Conservation (phyloP, 2,113 vertebrate species). For the Channa maculata region DNA sequence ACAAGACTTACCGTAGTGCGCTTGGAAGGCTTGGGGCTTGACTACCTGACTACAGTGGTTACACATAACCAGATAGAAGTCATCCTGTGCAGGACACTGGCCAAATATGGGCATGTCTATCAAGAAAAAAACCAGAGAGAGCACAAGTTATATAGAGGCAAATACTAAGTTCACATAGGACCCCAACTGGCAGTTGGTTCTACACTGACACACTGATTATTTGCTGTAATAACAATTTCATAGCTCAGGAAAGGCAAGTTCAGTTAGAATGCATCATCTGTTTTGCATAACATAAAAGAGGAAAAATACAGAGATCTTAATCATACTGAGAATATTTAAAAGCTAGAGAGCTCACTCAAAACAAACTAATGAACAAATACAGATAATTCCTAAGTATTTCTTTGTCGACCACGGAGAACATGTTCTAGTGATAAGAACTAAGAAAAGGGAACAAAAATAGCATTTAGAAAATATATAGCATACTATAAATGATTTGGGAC, state of each 20-base stretch:
- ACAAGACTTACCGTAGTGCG: conserved; percentile 96
- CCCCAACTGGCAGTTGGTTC: conserved; percentile 12
- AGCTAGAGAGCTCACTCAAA: neutral
- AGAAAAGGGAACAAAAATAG: conserved; percentile 19
- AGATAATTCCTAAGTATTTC: neutral
- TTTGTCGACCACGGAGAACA: conserved; percentile 32
- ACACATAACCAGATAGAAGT: conserved; percentile 99
- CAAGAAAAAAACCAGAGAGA: conserved; percentile 32
- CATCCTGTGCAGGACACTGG: conserved; percentile 97
- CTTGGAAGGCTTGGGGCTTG: conserved; percentile 99
- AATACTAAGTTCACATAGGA: conserved; percentile 21
- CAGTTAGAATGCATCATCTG: neutral
- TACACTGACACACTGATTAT: conserved; percentile 8
- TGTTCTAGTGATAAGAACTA: conserved; percentile 47
- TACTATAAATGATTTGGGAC: neutral
- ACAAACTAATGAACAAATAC: conserved; percentile 4
- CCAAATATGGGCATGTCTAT: conserved; percentile 97
- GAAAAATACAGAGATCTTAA: neutral
- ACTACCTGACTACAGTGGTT: conserved; percentile 98
- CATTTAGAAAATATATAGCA: neutral
- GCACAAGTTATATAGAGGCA: conserved; percentile 33
- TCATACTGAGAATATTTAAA: neutral
- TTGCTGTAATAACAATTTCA: conserved; percentile 23
- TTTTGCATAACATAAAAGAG: neutral
- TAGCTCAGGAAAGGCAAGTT: neutral